Evolutionary conservation across 2,797 vertebrate genomes (phyloP).

Genomic region (Distichodus sexfasciatus): DNA sequence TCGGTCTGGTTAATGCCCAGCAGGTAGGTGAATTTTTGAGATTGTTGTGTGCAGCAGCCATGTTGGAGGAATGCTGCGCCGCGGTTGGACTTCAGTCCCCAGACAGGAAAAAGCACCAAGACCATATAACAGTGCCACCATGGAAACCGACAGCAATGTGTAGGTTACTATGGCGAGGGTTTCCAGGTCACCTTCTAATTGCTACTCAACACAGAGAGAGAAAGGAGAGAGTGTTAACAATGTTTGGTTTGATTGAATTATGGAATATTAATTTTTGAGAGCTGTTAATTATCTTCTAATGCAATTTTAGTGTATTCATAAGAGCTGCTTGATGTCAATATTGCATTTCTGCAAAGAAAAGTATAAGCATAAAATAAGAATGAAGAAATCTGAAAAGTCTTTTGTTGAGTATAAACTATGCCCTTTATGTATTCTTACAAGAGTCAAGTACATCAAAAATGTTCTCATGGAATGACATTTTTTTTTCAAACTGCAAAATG

Average conservation of each 20-base stretch:
- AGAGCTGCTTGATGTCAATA: no score
- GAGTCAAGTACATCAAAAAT: no score
- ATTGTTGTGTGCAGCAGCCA: slow-evolving; percentile 88
- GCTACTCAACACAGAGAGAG: slow-evolving; percentile 75
- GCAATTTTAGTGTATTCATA: no score
- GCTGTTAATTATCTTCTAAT: no score
- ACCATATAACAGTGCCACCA: slow-evolving; percentile 86
- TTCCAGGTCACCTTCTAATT: slow-evolving; percentile 94
- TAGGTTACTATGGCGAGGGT: slow-evolving; percentile 90
- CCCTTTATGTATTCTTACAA: no score
- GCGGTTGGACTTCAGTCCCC: slow-evolving; percentile 94
- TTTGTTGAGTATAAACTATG: no score
- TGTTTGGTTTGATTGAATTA: slow-evolving; percentile 12
- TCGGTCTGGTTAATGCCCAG: slow-evolving; percentile 93
- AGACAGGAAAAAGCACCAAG: slow-evolving; percentile 86
- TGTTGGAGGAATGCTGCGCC: slow-evolving; percentile 90
- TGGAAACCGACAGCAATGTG: slow-evolving; percentile 83
- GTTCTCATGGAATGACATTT: no score
- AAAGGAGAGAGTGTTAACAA: slow-evolving; percentile 61
- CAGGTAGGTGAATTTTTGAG: slow-evolving; percentile 91
- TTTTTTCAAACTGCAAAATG: no score
- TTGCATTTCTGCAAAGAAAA: no score
- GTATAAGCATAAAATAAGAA: no score
- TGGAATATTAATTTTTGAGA: no score
- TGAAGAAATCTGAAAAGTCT: no score